These are phyloP conservation scores for Timema podura DNA, from an alignment of 2,888 invertebrate genomes.

Conservation along the genomic window DNA sequence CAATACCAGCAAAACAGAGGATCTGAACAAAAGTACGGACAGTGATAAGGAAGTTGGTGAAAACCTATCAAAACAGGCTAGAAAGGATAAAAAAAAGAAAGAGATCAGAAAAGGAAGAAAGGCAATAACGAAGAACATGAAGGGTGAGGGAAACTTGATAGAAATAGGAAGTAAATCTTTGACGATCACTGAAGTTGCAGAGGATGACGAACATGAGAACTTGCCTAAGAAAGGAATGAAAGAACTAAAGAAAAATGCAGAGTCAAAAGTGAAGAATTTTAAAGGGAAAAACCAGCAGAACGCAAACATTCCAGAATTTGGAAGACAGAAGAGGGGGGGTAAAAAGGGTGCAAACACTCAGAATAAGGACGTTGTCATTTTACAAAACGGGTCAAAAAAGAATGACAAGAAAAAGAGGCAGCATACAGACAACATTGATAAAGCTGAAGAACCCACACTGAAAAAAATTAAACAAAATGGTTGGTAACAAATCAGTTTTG, in stretches of 20 bases:
- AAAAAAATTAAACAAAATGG: too few relatives aligned
- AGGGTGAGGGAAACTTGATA: neutral
- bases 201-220: neutral
- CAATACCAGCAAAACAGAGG: too few relatives aligned
- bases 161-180: neutral
- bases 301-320: neutral
- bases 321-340: too few relatives aligned
- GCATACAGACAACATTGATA: neutral
- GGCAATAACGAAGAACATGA: neutral
- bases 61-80: too few relatives aligned
- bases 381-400: neutral
- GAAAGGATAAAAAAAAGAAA: too few relatives aligned
- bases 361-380: neutral
- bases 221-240: neutral
- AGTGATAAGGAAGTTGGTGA: too few relatives aligned
- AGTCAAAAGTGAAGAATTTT: neutral
- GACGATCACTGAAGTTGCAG: too few relatives aligned
- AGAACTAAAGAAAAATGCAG: neutral
- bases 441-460: neutral
- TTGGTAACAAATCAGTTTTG: too few relatives aligned
- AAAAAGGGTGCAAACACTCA: neutral
- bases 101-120: neutral
- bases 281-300: neutral
- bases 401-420: constrained; percentile 6
- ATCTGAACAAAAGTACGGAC: too few relatives aligned